phyloP scores from a whole-genome alignment of 2,797 vertebrate species.

The Enteromius afrohamiltoni region DNA sequence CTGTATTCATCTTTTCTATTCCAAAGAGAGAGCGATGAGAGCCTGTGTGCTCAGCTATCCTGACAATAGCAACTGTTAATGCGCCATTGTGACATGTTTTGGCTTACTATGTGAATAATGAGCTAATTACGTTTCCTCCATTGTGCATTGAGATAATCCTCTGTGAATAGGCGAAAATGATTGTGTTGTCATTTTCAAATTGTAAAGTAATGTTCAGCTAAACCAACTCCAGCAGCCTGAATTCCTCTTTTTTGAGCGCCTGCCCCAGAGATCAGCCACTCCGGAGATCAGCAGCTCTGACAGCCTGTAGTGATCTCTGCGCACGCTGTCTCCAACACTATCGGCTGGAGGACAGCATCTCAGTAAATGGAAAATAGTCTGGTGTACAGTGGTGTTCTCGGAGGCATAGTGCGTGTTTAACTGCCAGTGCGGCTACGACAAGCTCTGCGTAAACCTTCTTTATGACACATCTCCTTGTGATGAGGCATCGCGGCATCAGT shows the following conservation, averaged over 20 bases:
- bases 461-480: slow-evolving; percentile 70
- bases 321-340: slow-evolving; percentile 28
- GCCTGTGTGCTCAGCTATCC: slow-evolving; percentile 45
- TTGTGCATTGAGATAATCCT: slow-evolving; percentile 59
- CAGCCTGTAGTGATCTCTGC: slow-evolving; percentile 45
- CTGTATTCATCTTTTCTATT: slow-evolving; percentile 44
- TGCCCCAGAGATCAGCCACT: slow-evolving; percentile 49
- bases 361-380: slow-evolving; percentile 51
- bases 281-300: slow-evolving; percentile 47
- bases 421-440: slow-evolving; percentile 23
- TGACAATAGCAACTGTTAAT: slow-evolving; percentile 60
- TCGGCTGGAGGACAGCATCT: slow-evolving; percentile 30
- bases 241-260: slow-evolving; percentile 18
- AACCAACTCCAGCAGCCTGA: slow-evolving; percentile 35
- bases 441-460: slow-evolving; percentile 54
- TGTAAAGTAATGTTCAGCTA: slow-evolving; percentile 40
- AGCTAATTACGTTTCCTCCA: slow-evolving; percentile 62
- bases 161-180: slow-evolving; percentile 53
- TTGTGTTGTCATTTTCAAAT: slow-evolving; percentile 58
- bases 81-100: slow-evolving; percentile 60
- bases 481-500: slow-evolving; percentile 66
- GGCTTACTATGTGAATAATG: slow-evolving; percentile 63
- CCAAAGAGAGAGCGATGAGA: slow-evolving; percentile 41
- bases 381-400: slow-evolving; percentile 53
- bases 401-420: slow-evolving; percentile 43